Base-by-base conservation (phyloP, 2,797 vertebrate species). In the Acrossocheilus wenchowensis region DNA sequence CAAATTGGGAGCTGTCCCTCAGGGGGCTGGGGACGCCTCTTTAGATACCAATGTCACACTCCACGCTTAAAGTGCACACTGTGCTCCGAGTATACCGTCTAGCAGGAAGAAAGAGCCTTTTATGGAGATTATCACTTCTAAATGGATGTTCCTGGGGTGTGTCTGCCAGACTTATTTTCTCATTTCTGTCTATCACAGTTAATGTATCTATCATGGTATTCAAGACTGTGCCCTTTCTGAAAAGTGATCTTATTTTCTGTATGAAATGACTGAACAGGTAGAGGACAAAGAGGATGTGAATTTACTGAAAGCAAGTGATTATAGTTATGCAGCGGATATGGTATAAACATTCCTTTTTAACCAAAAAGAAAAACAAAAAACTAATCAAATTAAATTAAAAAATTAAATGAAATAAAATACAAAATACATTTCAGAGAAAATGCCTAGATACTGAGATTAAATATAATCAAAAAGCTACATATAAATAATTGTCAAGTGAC, bases 41-140 rank as follows among this genome's bases (percentile, higher is more conserved):
- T 92, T 87, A 92, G 92, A 89, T 89, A 84, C 87, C 91, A 93
- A 93, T 93, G 93, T 93, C 92, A 94, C 88, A 89, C 83, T 87
- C 83, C 43, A 17, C 7, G 6, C 62, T 81, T 64, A 82, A 52
- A 78, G 73, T 72, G 50, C 52, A 78, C 36, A 30, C 43, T 45
- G 26, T 34, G 36, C 21, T 83, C 73, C 0, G 17, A 82, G 57
- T 48, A 41, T 54, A 57, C 21, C 73, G 7, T 75, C 83, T 66
- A 23, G 48, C 12, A 36, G 45, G n/a, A 82, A 82, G 39, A 78
- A 85, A 85, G n/a, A 75, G 81, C 60, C 60, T 73, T 86, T 86
- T 84, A 86, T 79, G 81, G 77, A 81, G 84, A 80, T 86, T 78
- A 84, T 79, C 60, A 19, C 54, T 60, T 69, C 50, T 41, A 41